These are phyloP conservation scores for Catocala sponsa DNA, from an alignment of 2,888 invertebrate species.

Conservation along the genomic window DNA sequence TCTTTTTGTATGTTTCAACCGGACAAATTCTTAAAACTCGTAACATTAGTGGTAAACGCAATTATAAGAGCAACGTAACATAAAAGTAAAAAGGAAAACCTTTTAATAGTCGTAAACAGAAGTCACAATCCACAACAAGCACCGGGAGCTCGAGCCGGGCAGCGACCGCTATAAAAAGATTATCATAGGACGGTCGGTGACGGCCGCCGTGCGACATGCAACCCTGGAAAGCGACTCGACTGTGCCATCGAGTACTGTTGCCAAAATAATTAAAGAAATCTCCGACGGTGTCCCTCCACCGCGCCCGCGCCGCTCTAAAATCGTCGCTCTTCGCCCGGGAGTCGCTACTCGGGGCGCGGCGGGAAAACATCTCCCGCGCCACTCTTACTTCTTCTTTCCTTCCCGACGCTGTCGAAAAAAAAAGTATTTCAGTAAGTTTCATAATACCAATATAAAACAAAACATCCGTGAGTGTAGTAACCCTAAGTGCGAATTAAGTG, in stretches of 20 bases:
- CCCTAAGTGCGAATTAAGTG: conserved; percentile 76
- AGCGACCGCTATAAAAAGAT: conserved; percentile 88
- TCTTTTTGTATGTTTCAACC: conserved; percentile 25
- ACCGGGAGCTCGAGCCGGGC: conserved; percentile 83
- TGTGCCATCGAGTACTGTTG: conserved; percentile 89
- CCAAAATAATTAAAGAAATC: conserved; percentile 94
- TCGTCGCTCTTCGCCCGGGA: conserved; percentile 88
- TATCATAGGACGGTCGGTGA: conserved; percentile 82
- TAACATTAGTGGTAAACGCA: neutral
- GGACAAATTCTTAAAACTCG: neutral
- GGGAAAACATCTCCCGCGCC: conserved; percentile 88
- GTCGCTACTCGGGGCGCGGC: conserved; percentile 87
- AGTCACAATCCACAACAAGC: conserved; percentile 65
- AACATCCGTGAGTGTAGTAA: conserved; percentile 73
- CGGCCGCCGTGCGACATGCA: conserved; percentile 84
- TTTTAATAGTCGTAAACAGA: conserved; percentile 67
- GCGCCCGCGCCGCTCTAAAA: conserved; percentile 89
- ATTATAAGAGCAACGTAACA: neutral
- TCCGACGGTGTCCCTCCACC: conserved; percentile 89
- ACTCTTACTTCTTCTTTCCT: conserved; percentile 88
- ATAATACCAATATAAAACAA: conserved; percentile 66
- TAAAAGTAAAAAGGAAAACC: conserved; percentile 49
- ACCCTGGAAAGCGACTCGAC: conserved; percentile 88
- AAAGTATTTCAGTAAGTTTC: conserved; percentile 84
- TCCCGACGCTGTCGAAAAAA: conserved; percentile 86